A percentile compares a stretch with the other conserved stretches of the same genome.
Evolutionary conservation across 2,888 invertebrate species (phyloP).

Genomic region (Orchesella flavescens): DNA sequence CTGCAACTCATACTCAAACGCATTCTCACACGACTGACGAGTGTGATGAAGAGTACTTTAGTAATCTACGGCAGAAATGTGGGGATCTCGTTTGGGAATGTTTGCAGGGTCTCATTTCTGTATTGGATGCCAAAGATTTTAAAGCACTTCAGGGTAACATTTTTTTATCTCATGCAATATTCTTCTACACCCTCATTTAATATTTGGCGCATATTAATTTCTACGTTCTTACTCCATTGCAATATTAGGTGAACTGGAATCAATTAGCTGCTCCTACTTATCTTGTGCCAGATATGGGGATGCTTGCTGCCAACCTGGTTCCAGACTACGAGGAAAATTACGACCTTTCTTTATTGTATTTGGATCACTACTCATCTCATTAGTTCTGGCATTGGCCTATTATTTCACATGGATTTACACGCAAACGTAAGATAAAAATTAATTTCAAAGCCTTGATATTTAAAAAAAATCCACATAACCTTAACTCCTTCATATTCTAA

Average conservation of each 20-base stretch:
- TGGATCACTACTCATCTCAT: conserved; percentile 71
- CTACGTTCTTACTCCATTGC: background rate
- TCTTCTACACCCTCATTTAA: too few relatives aligned
- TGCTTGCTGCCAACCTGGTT: conserved; percentile 68
- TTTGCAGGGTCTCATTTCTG: conserved; percentile 71
- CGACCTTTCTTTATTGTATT: conserved; percentile 72
- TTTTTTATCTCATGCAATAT: conserved; percentile 5
- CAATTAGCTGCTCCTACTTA: conserved; percentile 71
- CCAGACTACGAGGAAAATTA: conserved; percentile 68
- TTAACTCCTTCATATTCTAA: background rate
- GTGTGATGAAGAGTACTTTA: conserved; percentile 71
- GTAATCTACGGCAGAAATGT: conserved; percentile 69
- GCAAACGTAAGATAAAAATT: conserved; percentile 62
- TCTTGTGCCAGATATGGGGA: conserved; percentile 72
- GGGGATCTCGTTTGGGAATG: conserved; percentile 71
- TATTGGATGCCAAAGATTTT: conserved; percentile 72
- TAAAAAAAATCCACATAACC: background rate
- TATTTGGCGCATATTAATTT: too few relatives aligned
- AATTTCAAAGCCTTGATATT: background rate
- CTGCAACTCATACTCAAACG: conserved; percentile 7
- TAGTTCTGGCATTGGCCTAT: conserved; percentile 72
- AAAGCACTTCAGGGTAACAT: conserved; percentile 70
- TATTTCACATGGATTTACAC: conserved; percentile 72
- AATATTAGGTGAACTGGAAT: conserved; percentile 70
- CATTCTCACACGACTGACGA: conserved; percentile 57